Evolutionary conservation across 2,888 invertebrate genomes (phyloP), one percentile per base, ranked within the genome.

Genomic region (Cheilosia variabilis): DNA sequence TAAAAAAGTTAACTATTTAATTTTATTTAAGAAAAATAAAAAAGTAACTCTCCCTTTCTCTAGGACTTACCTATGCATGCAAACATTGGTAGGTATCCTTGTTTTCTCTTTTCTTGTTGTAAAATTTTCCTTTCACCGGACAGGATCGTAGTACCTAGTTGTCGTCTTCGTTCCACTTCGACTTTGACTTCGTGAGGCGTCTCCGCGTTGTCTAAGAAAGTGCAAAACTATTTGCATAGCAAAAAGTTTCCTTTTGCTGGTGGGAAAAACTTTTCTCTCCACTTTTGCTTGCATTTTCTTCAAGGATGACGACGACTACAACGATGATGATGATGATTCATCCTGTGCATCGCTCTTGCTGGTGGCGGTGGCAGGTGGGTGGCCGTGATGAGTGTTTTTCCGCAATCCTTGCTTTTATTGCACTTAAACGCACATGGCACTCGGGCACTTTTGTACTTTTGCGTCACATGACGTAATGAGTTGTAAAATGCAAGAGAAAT

Each of bases 161-260:
- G 47, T 60, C n/a, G 19, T 55, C 68, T 68, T 62, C 65, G 62
- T 50, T 73, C 22, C 43, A 62, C 72, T 58, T 71, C 71, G 47
- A 60, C 17, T 53, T 65, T 65, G 69, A 75, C 43, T 55, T 57
- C 7, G 68, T 55, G 65, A 24, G 69, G 55, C 79, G 86, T 77
- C 81, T 86, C 81, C 81, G 71, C 81, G 72, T 73, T 77, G 86
- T 86, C 86, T 86, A 81, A 86, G 86, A 81, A 86, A 86, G 66
- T 80, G 55, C 66, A 75, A 75, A 86, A 80, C 76, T 77, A 72
- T 86, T 81, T 86, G 86, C 81, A 86, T 86, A 66, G 78, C 50
- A 73, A 73, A 78, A 73, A 55, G 66, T 80, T 76, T 72, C 0
- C 22, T 62, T 41, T 62, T 62, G 31, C 50, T 52, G 27, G 1